Evolutionary conservation across 2,113 vertebrate species (phyloP).

Genomic region (Tenrec ecaudatus): DNA sequence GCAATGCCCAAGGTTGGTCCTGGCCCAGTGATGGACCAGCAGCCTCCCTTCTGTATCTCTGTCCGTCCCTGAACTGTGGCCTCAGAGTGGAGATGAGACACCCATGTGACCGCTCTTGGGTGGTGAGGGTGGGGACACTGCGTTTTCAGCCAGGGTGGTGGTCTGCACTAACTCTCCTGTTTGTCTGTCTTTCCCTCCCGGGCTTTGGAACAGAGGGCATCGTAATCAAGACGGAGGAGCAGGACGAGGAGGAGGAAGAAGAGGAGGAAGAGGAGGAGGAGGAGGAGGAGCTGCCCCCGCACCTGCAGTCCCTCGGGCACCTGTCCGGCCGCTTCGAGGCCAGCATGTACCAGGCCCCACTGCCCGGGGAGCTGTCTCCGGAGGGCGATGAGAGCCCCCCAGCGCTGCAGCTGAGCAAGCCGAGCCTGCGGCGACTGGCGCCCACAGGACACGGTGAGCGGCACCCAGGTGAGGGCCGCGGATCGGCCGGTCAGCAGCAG

Average conservation of each 20-base stretch:
- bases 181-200: background rate
- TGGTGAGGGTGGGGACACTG: too few species aligned
- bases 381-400: slow-evolving; percentile 70
- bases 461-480: slow-evolving; percentile 70
- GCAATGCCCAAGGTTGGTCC: too few species aligned
- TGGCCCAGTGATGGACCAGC: too few species aligned
- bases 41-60: too few species aligned
- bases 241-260: slow-evolving; percentile 79
- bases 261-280: slow-evolving; percentile 81
- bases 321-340: slow-evolving; percentile 74
- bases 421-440: slow-evolving; percentile 58
- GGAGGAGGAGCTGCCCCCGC: slow-evolving; percentile 72
- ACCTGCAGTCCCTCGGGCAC: slow-evolving; percentile 72
- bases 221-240: slow-evolving; percentile 82
- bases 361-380: slow-evolving; percentile 64
- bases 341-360: slow-evolving; percentile 59
- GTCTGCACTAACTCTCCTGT: background rate
- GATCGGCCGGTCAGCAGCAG: slow-evolving; percentile 70
- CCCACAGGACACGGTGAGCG: slow-evolving; percentile 55
- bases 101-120: too few species aligned
- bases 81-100: background rate
- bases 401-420: slow-evolving; percentile 64
- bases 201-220: slow-evolving; percentile 76
- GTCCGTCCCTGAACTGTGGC: background rate
- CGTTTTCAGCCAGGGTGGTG: background rate